Evolutionary conservation across 2,113 vertebrate genomes (phyloP).

Genomic region (Pelodiscus sinensis): DNA sequence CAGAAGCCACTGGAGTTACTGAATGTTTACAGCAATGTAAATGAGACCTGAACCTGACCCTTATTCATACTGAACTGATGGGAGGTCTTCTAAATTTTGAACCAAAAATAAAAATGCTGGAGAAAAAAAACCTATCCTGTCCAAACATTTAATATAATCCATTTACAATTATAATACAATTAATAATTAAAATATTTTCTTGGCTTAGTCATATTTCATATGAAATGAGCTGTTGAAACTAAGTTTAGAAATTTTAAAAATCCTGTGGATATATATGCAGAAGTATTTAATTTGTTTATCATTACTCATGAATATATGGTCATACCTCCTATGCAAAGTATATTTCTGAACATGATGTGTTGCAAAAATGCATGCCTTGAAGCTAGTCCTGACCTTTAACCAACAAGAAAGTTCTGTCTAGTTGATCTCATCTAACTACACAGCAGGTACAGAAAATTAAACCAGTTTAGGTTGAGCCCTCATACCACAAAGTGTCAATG

Average conservation of each 20-base stretch:
- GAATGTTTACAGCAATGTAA: slow-evolving; percentile 20
- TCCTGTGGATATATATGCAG: neutral
- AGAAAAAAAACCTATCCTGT: neutral
- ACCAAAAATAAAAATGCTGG: neutral
- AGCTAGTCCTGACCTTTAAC: slow-evolving; percentile 85
- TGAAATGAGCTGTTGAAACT: neutral
- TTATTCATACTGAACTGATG: neutral
- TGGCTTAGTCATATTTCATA: neutral
- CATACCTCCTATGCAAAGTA: slow-evolving; percentile 52
- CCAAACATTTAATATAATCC: neutral
- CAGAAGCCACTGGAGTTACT: neutral
- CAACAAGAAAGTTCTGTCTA: slow-evolving; percentile 86
- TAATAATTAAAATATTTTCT: slow-evolving; percentile 29
- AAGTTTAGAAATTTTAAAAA: slow-evolving; percentile 43
- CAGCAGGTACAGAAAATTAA: slow-evolving; percentile 72
- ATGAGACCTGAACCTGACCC: neutral
- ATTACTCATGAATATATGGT: slow-evolving; percentile 49
- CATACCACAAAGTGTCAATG: slow-evolving; percentile 36
- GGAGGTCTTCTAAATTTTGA: neutral
- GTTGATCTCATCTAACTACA: slow-evolving; percentile 81
- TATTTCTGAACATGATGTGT: slow-evolving; percentile 72
- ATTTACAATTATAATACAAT: slow-evolving; percentile 6
- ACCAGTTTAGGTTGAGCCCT: slow-evolving; percentile 62
- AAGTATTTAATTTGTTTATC: slow-evolving; percentile 22
- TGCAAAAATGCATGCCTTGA: slow-evolving; percentile 70